These are phyloP conservation scores for Candoia aspera DNA, from an alignment of 2,113 vertebrate species.

Conservation along the genomic window DNA sequence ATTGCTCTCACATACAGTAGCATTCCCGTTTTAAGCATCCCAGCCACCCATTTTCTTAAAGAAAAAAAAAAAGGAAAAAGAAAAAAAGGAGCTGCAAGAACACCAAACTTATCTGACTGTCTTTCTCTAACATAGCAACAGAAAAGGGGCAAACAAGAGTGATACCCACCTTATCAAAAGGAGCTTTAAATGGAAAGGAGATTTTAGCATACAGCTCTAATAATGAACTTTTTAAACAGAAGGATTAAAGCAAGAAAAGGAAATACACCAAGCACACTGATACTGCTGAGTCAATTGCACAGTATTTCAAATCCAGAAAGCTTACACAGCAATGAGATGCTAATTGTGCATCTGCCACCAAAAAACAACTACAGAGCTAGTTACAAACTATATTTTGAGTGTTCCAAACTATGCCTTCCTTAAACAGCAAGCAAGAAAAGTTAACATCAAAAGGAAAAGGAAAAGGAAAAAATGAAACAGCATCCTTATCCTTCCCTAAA, in stretches of 20 bases:
- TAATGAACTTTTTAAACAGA: conserved; percentile 47
- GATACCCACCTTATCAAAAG: conserved; percentile 55
- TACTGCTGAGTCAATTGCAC: conserved; percentile 51
- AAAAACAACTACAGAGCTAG: neutral
- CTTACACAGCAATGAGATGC: neutral
- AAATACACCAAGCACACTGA: neutral
- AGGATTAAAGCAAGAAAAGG: conserved; percentile 41
- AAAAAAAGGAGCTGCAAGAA: conserved; percentile 67
- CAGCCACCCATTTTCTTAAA: conserved; percentile 79
- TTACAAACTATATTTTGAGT: neutral
- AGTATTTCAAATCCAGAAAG: neutral
- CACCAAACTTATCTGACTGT: conserved; percentile 67
- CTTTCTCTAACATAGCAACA: conserved; percentile 63
- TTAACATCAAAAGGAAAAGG: neutral
- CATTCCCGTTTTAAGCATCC: conserved; percentile 79
- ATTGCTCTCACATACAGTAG: conserved; percentile 81
- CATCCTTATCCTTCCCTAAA: neutral
- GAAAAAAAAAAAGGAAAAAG: conserved; percentile 50
- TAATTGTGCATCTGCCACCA: neutral
- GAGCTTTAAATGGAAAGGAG: conserved; percentile 50
- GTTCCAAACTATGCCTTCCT: neutral
- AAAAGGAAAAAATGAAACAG: neutral
- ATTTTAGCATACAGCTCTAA: conserved; percentile 57
- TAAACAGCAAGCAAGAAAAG: neutral
- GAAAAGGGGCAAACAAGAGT: conserved; percentile 44